These are phyloP conservation scores for Pocillopora grandis DNA, from an alignment of 92 coral and sea anemone genomes.

Conservation along the genomic window DNA sequence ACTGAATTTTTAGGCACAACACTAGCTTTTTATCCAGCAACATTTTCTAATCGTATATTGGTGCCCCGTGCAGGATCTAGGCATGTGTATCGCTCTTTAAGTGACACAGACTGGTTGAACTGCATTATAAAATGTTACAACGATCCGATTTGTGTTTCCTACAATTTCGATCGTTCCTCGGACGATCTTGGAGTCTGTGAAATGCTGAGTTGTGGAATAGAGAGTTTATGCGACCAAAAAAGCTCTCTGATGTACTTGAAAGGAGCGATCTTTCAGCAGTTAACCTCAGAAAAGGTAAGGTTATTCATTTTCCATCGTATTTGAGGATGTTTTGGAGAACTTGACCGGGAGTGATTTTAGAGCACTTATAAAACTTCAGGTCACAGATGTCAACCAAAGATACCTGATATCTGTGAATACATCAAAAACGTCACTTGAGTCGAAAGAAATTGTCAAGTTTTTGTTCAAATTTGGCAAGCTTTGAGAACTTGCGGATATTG, in stretches of 20 bases:
- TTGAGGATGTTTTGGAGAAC: not conserved
- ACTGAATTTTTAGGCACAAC: not conserved
- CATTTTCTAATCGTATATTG: slow-evolving; percentile 20
- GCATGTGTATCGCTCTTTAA: slow-evolving; percentile 27
- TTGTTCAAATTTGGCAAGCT: too few species aligned
- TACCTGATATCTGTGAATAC: too few species aligned
- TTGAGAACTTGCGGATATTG: too few species aligned
- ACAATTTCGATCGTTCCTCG: slow-evolving; percentile 39
- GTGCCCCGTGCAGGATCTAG: not conserved
- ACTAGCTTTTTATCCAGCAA: slow-evolving; percentile 27
- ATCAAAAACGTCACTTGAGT: too few species aligned
- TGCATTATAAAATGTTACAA: slow-evolving; percentile 51
- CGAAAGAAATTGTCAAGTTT: too few species aligned
- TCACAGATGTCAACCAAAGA: not conserved
- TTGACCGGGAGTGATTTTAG: too few species aligned
- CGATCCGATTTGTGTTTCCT: slow-evolving; percentile 55
- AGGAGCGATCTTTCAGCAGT: slow-evolving; percentile 45
- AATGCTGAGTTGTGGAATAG: slow-evolving; percentile 27
- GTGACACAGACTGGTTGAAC: slow-evolving; percentile 47
- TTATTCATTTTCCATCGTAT: too few species aligned
- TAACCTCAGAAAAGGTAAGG: slow-evolving; percentile 6
- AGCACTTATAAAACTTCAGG: not conserved
- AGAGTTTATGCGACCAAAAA: not conserved
- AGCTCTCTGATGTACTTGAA: slow-evolving; percentile 16
- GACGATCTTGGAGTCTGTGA: slow-evolving; percentile 25